These are phyloP conservation scores for Apostichopus californicus DNA, from an alignment of 35 echinoderm and acorn worm genomes.

Conservation along the genomic window DNA sequence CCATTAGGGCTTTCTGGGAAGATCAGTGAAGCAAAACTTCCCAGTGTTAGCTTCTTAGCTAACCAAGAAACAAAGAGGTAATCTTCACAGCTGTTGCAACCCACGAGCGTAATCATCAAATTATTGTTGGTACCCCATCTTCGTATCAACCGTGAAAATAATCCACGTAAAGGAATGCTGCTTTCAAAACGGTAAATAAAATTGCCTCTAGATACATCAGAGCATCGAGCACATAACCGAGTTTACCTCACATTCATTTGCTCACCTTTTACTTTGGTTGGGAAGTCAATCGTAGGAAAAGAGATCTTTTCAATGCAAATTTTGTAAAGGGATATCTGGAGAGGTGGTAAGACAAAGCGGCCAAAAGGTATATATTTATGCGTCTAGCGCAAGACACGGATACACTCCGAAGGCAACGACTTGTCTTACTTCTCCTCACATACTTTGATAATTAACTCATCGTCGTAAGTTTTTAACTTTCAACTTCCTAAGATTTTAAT, in stretches of 20 bases:
- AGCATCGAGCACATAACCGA: not conserved
- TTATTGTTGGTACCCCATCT: not conserved
- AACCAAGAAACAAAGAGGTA: not conserved
- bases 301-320: not conserved
- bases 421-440: no score
- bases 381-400: no score
- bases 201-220: not conserved
- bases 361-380: no score
- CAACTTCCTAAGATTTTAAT: no score
- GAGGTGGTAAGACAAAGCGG: no score
- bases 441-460: no score
- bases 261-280: not conserved
- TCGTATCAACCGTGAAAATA: not conserved
- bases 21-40: slow-evolving; percentile 7
- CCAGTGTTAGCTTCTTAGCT: not conserved
- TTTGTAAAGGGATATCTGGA: not conserved
- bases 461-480: no score
- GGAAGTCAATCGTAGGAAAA: no score
- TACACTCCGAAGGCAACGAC: no score
- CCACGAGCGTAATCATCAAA: not conserved
- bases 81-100: not conserved
- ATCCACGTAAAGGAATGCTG: not conserved
- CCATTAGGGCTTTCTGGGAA: not conserved
- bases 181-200: not conserved
- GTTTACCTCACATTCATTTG: not conserved